Evolutionary conservation across 2,797 vertebrate genomes (phyloP).

Genomic region (Steatocranus sp.): DNA sequence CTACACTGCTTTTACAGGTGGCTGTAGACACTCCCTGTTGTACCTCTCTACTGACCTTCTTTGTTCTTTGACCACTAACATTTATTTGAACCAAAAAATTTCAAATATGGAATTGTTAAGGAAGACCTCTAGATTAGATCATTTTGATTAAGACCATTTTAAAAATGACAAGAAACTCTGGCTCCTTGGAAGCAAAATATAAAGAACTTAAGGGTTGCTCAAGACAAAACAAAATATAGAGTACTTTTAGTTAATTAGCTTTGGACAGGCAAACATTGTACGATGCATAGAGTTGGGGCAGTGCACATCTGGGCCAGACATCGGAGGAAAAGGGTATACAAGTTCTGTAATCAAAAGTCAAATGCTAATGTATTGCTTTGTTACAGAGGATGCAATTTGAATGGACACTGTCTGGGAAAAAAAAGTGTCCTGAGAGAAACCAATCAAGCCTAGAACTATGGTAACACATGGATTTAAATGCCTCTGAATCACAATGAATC

Average conservation of each 20-base stretch:
- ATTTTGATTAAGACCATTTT: neutral
- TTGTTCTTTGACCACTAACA: neutral
- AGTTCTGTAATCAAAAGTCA: constrained; percentile 46
- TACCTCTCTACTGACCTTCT: neutral
- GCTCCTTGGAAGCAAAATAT: neutral
- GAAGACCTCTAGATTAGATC: neutral
- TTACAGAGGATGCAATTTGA: constrained; percentile 15
- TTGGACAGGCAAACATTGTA: neutral
- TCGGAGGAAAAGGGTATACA: neutral
- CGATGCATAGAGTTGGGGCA: neutral
- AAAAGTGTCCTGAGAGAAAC: constrained; percentile 39
- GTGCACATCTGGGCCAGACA: neutral
- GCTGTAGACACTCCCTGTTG: neutral
- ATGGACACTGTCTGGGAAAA: neutral
- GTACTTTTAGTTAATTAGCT: neutral
- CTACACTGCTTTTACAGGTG: neutral
- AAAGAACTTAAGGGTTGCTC: neutral
- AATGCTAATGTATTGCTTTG: constrained; percentile 14
- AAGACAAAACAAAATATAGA: neutral
- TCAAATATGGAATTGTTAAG: neutral
- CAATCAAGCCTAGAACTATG: constrained; percentile 38
- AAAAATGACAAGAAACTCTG: neutral
- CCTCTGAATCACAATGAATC: constrained; percentile 63
- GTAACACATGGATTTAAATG: constrained; percentile 35
- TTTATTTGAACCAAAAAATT: neutral